phyloP scores from a whole-genome alignment of 2,888 invertebrate species.

The Apodemia zela region DNA sequence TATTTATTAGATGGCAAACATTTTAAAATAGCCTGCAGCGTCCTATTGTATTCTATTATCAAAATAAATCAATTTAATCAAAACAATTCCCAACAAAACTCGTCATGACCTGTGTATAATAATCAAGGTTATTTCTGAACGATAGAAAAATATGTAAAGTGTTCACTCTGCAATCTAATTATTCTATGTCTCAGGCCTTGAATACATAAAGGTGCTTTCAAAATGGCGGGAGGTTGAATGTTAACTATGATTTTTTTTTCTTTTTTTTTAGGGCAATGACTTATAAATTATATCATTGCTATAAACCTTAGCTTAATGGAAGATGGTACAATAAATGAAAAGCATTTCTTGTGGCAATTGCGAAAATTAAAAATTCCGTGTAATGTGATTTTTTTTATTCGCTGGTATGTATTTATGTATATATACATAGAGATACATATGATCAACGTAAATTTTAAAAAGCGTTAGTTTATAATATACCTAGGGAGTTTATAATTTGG shows the following conservation, averaged over 20 bases:
- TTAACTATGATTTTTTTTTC: constrained; percentile 4
- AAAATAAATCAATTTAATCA: constrained; percentile 21
- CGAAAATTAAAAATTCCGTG: no score
- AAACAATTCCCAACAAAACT: constrained; percentile 3
- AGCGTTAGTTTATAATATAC: no score
- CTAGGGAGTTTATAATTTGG: no score
- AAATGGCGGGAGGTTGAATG: constrained; percentile 24
- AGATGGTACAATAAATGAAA: not conserved
- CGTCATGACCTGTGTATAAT: constrained; percentile 13
- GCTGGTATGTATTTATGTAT: no score
- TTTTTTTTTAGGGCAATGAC: not conserved
- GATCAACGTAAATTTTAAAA: no score
- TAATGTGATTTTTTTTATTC: no score
- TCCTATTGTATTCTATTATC: constrained; percentile 18
- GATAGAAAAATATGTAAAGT: constrained; percentile 15
- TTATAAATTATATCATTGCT: not conserved
- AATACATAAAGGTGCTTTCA: constrained; percentile 32
- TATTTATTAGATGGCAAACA: not conserved
- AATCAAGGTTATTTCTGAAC: constrained; percentile 16
- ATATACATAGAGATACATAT: no score
- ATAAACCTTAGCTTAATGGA: not conserved
- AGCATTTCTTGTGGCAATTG: no score
- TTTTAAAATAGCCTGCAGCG: not conserved
- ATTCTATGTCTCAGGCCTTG: constrained; percentile 36
- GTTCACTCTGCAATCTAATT: constrained; percentile 22